Conservation (phyloP, 2,113 vertebrate species). For the Phalacrocorax carbo region DNA sequence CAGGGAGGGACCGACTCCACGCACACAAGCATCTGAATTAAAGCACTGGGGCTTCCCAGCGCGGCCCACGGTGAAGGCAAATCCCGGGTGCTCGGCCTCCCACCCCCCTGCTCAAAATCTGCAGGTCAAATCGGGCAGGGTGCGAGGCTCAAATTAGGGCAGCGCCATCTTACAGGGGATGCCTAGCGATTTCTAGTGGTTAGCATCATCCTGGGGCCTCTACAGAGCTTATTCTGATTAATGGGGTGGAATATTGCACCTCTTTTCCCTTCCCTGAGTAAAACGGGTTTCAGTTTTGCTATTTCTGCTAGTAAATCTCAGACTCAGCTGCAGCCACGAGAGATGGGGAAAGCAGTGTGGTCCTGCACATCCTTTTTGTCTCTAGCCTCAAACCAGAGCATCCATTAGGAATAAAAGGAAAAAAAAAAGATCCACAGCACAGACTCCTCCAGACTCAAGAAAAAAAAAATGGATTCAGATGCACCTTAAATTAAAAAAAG, state of each 20-base stretch:
- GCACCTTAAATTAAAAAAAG: neutral
- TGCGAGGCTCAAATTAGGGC: neutral
- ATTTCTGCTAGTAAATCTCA: neutral
- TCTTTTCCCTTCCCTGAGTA: neutral
- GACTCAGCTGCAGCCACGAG: neutral
- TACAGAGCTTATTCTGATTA: neutral
- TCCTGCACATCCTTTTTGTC: neutral
- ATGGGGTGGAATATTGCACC: accelerated
- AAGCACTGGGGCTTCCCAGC: neutral
- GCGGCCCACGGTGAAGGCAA: accelerated
- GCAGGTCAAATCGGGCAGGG: neutral
- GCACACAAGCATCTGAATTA: accelerated
- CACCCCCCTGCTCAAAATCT: neutral
- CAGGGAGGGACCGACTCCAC: accelerated
- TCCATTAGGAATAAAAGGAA: neutral
- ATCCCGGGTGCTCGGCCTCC: neutral
- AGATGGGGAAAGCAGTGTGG: accelerated
- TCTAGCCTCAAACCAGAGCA: neutral
- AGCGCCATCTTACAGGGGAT: neutral
- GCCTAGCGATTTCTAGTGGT: neutral
- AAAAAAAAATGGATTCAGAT: neutral
- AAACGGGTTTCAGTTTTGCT: neutral
- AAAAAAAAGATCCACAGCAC: neutral
- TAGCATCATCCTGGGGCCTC: accelerated
- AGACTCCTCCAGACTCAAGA: neutral